Base-by-base conservation (phyloP, 2,888 invertebrate genomes). In the Osmoderma eremita region DNA sequence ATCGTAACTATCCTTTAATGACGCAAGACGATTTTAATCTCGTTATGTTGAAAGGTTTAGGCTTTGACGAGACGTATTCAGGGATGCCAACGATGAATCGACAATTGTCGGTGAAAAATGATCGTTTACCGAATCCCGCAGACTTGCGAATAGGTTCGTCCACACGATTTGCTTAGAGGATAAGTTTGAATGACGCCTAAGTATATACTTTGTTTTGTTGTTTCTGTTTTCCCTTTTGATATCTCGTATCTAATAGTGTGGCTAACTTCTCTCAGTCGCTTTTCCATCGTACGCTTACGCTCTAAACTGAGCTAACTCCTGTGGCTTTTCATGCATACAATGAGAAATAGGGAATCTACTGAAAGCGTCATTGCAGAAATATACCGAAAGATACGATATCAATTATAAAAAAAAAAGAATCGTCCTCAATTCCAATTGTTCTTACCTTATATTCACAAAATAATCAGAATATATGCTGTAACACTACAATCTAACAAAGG, bases 81-180 rank as follows among this genome's bases (percentile, higher is more conserved):
- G 68, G 78, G 69, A 81, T 81, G 80, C 78, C 82, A 39, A 82
- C 81, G 42, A 80, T 82, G 73, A 81, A 81, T 72, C 78, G 82
- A 45, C 79, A 80, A 69, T 75, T 82, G 65, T 82, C 81, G 30
- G 75, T 81, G 67, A 78, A 76, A 74, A 78, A 78, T 73, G 78
- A 76, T 69, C 74, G 74, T 56, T 75, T 58, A 39, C 50, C 42
- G 18, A 61, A 61, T 61, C 58, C 58, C 58, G 58, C 75, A 63
- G 75, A 77, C 54, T 50, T 58, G 22, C 48, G 50, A 38, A 50
- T 66, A 66, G 65, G 65, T 66, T 66, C 58, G 65, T 66, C 22
- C 30, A 30, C 10, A 30, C 30, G 30, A 3, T 38, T 56, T 38
- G 18, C 20, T 15, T 50, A 20, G 36, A 36, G 63, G 50, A 13